Evolutionary conservation across 2,113 vertebrate genomes (phyloP).

Genomic region (Ivindomyrus marchei): DNA sequence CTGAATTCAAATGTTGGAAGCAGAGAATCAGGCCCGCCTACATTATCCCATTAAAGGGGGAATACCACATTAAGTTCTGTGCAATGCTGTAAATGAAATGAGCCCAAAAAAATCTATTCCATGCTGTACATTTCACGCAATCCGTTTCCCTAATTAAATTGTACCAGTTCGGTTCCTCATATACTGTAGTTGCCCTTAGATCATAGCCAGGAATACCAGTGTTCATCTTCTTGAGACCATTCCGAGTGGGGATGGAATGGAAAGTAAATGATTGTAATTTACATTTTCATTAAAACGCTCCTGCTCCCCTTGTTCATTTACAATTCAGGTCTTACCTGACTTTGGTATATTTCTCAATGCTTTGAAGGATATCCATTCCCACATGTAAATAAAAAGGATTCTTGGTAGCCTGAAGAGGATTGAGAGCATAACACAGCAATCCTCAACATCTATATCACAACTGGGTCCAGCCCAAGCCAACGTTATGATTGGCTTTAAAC

Average conservation of each 20-base stretch:
- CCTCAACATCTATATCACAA: background rate
- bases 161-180: background rate
- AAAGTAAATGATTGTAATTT: background rate
- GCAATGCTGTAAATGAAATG: background rate
- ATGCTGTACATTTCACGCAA: background rate
- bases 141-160: background rate
- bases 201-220: background rate
- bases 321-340: conserved; percentile 67
- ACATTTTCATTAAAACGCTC: background rate
- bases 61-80: background rate
- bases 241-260: background rate
- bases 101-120: background rate
- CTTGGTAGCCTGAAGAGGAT: conserved; percentile 79
- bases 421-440: conserved; percentile 7
- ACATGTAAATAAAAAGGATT: conserved; percentile 98
- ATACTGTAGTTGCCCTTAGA: background rate
- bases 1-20: background rate
- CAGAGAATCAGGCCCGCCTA: background rate
- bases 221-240: background rate
- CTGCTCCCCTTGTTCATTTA: background rate
- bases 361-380: conserved; percentile 96
- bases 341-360: conserved; percentile 92
- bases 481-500: background rate
- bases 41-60: background rate
- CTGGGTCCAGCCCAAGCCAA: background rate